Conservation (phyloP, 2,797 vertebrate species). For the Denticeps clupeoides region DNA sequence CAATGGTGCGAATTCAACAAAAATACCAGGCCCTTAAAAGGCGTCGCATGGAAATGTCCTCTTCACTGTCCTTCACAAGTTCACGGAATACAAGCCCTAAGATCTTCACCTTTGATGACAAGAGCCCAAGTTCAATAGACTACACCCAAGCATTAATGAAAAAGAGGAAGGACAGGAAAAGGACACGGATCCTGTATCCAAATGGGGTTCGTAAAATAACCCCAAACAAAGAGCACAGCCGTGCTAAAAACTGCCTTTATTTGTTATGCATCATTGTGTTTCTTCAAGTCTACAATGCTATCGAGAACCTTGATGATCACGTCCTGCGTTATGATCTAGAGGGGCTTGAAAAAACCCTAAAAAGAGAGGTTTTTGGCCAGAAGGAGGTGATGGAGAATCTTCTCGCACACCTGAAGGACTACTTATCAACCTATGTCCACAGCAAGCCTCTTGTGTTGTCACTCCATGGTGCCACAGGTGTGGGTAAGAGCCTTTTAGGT, state of each 20-base stretch:
- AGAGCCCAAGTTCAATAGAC: no score
- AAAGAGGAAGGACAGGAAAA: slow-evolving; percentile 59
- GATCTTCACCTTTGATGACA: slow-evolving; percentile 82
- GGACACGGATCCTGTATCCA: slow-evolving; percentile 68
- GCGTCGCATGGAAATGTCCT: slow-evolving; percentile 48
- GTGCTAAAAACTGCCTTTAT: slow-evolving; percentile 77
- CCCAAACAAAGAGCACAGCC: slow-evolving; percentile 67
- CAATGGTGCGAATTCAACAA: slow-evolving; percentile 75
- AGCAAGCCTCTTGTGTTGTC: slow-evolving; percentile 85
- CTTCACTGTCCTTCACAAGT: slow-evolving; percentile 3
- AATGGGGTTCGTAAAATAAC: slow-evolving; percentile 49
- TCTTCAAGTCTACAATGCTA: slow-evolving; percentile 91
- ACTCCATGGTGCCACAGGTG: slow-evolving; percentile 78
- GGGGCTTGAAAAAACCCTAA: slow-evolving; percentile 80
- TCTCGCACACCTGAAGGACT: slow-evolving; percentile 72
- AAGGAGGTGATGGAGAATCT: slow-evolving; percentile 63
- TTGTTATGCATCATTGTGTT: slow-evolving; percentile 78
- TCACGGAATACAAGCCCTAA: slow-evolving; percentile 54
- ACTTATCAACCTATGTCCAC: slow-evolving; percentile 88
- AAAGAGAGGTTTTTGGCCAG: slow-evolving; percentile 85
- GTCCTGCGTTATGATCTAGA: slow-evolving; percentile 86
- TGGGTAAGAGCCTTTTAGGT: slow-evolving; percentile 91
- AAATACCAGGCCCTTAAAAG: slow-evolving; percentile 71
- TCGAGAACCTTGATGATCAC: slow-evolving; percentile 95
- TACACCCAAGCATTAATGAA: neutral